Percentiles rank a stretch among this genome's conserved stretches.
Conservation (phyloP, 2,797 vertebrate genomes). For the Darevskia nairensis region DNA sequence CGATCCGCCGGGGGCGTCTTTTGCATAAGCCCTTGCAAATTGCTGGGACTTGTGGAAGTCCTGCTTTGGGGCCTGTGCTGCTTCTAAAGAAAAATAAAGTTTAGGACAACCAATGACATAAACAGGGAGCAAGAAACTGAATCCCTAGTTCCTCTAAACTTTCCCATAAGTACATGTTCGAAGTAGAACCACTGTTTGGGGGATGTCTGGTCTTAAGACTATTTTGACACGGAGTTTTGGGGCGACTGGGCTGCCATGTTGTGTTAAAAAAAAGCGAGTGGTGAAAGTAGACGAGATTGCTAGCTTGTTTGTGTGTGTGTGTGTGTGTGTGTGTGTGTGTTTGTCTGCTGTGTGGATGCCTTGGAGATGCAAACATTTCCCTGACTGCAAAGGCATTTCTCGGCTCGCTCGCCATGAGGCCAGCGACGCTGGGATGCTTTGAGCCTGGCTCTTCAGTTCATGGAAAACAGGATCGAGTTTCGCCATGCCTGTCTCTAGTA, state of each 20-base stretch:
- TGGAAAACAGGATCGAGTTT: constrained; percentile 70
- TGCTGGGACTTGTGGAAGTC: not conserved
- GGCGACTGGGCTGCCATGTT: constrained; percentile 16
- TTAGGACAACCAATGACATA: no score
- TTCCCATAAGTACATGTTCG: not conserved
- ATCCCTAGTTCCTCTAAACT: not conserved
- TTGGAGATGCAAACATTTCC: constrained; percentile 60
- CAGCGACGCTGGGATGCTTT: constrained; percentile 38
- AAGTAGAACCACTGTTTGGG: not conserved
- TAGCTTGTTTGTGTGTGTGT: not conserved
- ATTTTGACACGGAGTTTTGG: constrained; percentile 2
- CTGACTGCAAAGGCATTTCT: constrained; percentile 57
- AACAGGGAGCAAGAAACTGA: not conserved
- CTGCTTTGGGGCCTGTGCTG: no score
- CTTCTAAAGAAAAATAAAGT: not conserved
- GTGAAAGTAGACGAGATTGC: constrained; percentile 19
- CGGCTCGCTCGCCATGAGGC: constrained; percentile 27
- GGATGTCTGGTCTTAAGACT: no score
- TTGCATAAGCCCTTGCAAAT: not conserved
- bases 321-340: not conserved
- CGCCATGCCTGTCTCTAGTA: constrained; percentile 28
- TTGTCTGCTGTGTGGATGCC: constrained; percentile 57
- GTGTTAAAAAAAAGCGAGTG: constrained; percentile 43
- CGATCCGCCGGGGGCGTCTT: not conserved
- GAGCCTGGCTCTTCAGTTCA: constrained; percentile 56